Evolutionary conservation across 2,888 invertebrate species (phyloP).

Genomic region (Chrysolina haemoptera): DNA sequence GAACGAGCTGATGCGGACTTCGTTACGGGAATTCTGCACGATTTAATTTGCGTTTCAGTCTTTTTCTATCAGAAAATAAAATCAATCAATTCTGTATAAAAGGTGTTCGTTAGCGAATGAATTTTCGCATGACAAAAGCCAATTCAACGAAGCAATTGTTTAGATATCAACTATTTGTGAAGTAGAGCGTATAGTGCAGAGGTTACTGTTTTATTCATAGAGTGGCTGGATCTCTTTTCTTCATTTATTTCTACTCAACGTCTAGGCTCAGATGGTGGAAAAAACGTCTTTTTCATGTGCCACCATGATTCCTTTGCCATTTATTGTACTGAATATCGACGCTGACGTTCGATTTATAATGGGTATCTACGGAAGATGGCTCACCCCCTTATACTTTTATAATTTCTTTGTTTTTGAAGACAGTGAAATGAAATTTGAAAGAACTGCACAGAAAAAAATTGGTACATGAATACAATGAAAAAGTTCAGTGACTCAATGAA

Average conservation of each 20-base stretch:
- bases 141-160: conserved; percentile 26
- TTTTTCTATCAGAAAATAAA: neutral
- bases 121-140: conserved; percentile 21
- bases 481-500: too few species aligned
- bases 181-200: neutral
- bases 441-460: too few species aligned
- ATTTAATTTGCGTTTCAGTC: conserved; percentile 23
- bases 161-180: conserved; percentile 17
- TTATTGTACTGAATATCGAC: too few species aligned
- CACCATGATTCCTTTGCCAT: too few species aligned
- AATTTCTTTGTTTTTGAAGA: too few species aligned
- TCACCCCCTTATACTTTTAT: too few species aligned
- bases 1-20: conserved; percentile 37
- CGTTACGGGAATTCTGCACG: conserved; percentile 2
- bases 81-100: conserved; percentile 2
- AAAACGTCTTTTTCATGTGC: neutral
- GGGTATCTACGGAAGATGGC: too few species aligned
- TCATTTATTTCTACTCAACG: neutral
- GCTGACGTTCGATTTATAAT: too few species aligned
- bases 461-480: too few species aligned
- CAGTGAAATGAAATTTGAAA: too few species aligned
- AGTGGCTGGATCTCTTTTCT: neutral
- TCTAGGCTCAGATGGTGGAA: neutral
- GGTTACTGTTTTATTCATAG: conserved; percentile 8
- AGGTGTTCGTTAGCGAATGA: conserved; percentile 24